A percentile compares a stretch with the other conserved stretches of the same genome.
phyloP scores from a whole-genome alignment of 2,797 vertebrate genomes.

The Anguilla obscura region DNA sequence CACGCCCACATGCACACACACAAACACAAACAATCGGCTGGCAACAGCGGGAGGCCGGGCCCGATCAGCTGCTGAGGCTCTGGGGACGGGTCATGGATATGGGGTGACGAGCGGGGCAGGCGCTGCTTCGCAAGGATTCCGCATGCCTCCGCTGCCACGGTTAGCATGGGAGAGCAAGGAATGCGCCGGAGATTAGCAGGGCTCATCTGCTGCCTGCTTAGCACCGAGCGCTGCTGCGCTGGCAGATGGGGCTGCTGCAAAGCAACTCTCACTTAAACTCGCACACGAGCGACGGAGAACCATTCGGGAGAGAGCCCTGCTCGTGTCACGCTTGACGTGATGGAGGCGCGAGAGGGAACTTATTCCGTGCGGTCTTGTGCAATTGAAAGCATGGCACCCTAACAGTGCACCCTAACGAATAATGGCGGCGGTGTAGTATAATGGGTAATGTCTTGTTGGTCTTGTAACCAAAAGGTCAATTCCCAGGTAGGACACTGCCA shows the following conservation, averaged over 20 bases:
- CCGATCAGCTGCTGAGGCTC: conserved; percentile 49
- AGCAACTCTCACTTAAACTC: conserved; percentile 4
- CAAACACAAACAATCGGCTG: conserved; percentile 55
- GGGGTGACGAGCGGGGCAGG: conserved; percentile 22
- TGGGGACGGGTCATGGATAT: conserved; percentile 2
- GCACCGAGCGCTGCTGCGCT: background rate
- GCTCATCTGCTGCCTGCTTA: conserved; percentile 6
- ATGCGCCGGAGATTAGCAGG: background rate
- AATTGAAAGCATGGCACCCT: background rate
- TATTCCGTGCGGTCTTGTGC: background rate
- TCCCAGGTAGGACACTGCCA: too few relatives aligned
- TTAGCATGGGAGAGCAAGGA: conserved; percentile 17
- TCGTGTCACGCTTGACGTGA: background rate
- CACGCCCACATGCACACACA: conserved; percentile 47
- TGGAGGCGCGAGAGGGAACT: background rate
- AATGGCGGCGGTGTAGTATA: too few relatives aligned
- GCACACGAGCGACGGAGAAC: background rate
- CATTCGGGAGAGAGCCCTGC: background rate
- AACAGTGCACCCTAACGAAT: background rate
- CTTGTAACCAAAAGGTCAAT: too few relatives aligned
- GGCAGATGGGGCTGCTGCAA: background rate
- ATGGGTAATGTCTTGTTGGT: too few relatives aligned
- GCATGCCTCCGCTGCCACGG: background rate
- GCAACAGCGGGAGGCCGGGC: conserved; percentile 41
- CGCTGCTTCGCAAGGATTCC: conserved; percentile 13